These are phyloP conservation scores for Drosophila takahashii DNA, from an alignment of 1,140 invertebrate genomes.

Conservation along the genomic window DNA sequence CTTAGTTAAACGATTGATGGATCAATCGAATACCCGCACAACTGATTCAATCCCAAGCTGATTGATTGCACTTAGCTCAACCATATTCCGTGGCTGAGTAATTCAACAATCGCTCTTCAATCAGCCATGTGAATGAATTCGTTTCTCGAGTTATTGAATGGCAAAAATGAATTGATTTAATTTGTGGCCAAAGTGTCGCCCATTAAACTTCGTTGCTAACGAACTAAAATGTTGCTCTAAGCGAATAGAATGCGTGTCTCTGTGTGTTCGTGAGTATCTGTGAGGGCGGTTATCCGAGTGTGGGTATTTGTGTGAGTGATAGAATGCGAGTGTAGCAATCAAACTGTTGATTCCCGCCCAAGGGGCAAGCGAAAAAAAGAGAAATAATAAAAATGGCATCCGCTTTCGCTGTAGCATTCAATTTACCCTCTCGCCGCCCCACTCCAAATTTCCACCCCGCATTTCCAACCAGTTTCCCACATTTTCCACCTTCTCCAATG, in stretches of 20 bases:
- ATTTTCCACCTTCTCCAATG: constrained; percentile 13
- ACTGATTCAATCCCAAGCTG: constrained; percentile 13
- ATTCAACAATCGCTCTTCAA: constrained; percentile 19
- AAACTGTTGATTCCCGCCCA: constrained; percentile 65
- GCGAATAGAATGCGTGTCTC: neutral
- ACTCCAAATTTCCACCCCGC: neutral
- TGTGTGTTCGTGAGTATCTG: neutral
- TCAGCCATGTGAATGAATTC: constrained; percentile 29
- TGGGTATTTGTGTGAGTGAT: constrained; percentile 28
- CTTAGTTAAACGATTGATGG: neutral
- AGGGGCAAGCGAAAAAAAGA: constrained; percentile 23
- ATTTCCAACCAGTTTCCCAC: neutral
- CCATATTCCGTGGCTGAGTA: constrained; percentile 30
- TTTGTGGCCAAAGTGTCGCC: constrained; percentile 46
- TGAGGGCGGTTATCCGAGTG: neutral
- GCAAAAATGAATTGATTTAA: constrained; percentile 50
- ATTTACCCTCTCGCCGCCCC: neutral
- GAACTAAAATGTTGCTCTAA: constrained; percentile 40
- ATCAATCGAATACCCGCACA: constrained; percentile 2
- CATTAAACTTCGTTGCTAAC: constrained; percentile 52
- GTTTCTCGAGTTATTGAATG: constrained; percentile 16
- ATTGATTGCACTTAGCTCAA: constrained; percentile 30
- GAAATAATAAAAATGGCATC: constrained; percentile 52
- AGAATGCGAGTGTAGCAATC: constrained; percentile 49
- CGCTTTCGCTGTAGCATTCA: constrained; percentile 34